phyloP scores from a whole-genome alignment of 2,113 vertebrate genomes.

The Otolemur garnettii region DNA sequence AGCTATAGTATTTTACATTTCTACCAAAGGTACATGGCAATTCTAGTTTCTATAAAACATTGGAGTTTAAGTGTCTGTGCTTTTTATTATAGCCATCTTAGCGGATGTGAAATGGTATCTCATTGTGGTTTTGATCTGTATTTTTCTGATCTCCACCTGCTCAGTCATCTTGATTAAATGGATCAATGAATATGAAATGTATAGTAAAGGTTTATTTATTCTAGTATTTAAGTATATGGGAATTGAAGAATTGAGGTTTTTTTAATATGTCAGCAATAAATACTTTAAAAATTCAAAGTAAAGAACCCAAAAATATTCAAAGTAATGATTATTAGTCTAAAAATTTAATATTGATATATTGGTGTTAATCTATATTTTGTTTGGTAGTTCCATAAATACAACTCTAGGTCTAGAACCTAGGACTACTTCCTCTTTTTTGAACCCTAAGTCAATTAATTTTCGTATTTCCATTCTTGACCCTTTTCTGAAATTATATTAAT shows the following conservation, averaged over 20 bases:
- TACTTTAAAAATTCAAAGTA: not conserved
- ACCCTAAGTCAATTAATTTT: not conserved
- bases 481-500: not conserved
- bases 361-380: not conserved
- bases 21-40: not conserved
- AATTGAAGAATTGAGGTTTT: constrained; percentile 6
- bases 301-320: not conserved
- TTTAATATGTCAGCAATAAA: not conserved
- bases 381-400: not conserved
- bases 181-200: not conserved
- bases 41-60: not conserved
- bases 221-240: not conserved
- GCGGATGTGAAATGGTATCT: not conserved
- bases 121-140: not conserved
- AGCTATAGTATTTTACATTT: not conserved
- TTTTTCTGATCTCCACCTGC: not conserved
- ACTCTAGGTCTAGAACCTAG: not conserved
- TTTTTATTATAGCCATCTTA: not conserved
- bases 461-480: not conserved
- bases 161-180: not conserved
- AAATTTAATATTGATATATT: constrained; percentile 29
- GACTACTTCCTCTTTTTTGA: not conserved
- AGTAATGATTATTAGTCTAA: not conserved
- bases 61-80: not conserved
- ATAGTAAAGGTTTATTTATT: not conserved